phyloP scores from a whole-genome alignment of 1,140 invertebrate species.

The Copidosoma floridanum region DNA sequence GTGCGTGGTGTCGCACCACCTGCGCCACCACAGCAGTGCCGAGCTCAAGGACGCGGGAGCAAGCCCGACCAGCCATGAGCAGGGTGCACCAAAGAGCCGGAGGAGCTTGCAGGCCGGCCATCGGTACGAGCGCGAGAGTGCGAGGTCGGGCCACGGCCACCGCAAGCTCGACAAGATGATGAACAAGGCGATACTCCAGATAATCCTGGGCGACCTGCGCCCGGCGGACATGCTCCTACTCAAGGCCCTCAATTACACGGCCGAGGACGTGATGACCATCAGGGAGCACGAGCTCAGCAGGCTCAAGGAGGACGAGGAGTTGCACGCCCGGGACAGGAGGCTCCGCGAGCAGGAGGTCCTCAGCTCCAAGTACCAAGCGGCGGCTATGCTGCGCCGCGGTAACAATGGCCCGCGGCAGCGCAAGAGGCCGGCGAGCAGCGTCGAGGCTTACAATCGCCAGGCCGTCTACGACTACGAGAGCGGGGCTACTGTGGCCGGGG shows the following conservation, averaged over 20 bases:
- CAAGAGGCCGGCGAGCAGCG: not conserved
- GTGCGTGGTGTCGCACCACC: slow-evolving; percentile 3
- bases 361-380: slow-evolving; percentile 45
- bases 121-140: slow-evolving; percentile 7
- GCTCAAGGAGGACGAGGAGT: slow-evolving; percentile 35
- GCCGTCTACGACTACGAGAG: not conserved
- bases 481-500: slow-evolving; percentile 34
- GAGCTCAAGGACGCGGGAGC: not conserved
- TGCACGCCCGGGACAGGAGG: slow-evolving; percentile 14
- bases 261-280: slow-evolving; percentile 48
- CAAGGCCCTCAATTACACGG: slow-evolving; percentile 50
- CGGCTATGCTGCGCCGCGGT: slow-evolving; percentile 38
- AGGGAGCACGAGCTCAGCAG: slow-evolving; percentile 43
- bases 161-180: slow-evolving; percentile 49
- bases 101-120: not conserved
- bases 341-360: slow-evolving; percentile 23
- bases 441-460: not conserved
- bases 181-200: slow-evolving; percentile 50
- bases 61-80: not conserved
- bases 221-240: slow-evolving; percentile 44
- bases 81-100: not conserved
- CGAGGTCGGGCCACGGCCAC: slow-evolving; percentile 34
- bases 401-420: slow-evolving; percentile 25
- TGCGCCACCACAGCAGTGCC: slow-evolving; percentile 12
- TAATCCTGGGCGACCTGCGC: slow-evolving; percentile 49